Base-by-base conservation (phyloP, 2,113 vertebrate genomes). In the Gymnocephalus cernua region DNA sequence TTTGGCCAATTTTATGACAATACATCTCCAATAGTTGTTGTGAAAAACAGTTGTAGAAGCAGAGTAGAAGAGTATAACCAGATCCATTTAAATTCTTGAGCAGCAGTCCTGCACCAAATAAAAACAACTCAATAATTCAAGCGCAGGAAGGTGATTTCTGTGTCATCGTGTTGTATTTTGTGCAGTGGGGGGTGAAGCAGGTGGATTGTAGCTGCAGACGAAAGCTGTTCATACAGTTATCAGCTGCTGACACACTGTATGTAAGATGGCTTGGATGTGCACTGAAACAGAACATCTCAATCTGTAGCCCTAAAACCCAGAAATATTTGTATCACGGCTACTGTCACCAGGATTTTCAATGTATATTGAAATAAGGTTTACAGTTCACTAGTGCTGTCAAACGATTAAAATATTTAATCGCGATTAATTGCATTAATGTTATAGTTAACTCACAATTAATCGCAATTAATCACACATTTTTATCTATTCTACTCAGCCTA, bases 281-380 rank as follows among this genome's bases (percentile, higher is more conserved):
- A 51, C 65, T 73, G 65, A 83, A 80, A 76, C 65, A 75, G 76
- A 88, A 59, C 44, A 86, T 77, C 54, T 51, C 61, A 71, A 67
- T 77, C 56, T 67, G 38, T 57, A 53, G 57, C 69, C 66, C 3
- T 9, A 48, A 68, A 64, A 32, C 25, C 19, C 48, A 58, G 16
- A 69, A 71, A 75, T 69, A 66, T 73, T 47, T 62, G 62, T 29
- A 54, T 32, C 32, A 35, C n/a, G 41, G 35, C 12, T 21, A 16
- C n/a, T 68, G 41, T 59, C 48, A 64, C 58, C 32, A 8, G 25
- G 16, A 32, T 21, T 74, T 69, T 29, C 1, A 23, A 13, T 59
- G 68, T 47, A 54, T 32, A 18, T 19, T 38, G 23, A 25, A 75
- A 35, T 45, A 13, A 16, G 18, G 14, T 64, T 77, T 78, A 61